These are phyloP conservation scores for Heliconius melpomene DNA, from an alignment of 1,140 invertebrate genomes.

Conservation along the genomic window DNA sequence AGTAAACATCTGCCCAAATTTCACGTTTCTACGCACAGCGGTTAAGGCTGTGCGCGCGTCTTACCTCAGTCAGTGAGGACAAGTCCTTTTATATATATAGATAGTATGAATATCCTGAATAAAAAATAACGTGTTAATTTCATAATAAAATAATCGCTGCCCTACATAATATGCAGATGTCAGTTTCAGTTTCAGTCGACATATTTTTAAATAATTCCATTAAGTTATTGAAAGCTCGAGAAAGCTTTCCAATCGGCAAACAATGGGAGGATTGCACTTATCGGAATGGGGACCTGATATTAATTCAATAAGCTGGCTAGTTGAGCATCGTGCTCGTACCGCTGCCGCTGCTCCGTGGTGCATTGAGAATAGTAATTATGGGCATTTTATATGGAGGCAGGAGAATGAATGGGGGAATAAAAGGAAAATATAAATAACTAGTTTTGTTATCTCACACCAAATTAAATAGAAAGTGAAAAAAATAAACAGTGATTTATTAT, in stretches of 20 bases:
- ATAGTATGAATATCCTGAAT: too few relatives aligned
- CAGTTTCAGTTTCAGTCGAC: slow-evolving; percentile 16
- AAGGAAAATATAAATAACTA: neutral
- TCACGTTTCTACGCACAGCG: too few relatives aligned
- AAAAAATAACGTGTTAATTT: too few relatives aligned
- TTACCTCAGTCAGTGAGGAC: too few relatives aligned
- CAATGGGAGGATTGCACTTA: slow-evolving; percentile 12
- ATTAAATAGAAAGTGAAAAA: too few relatives aligned
- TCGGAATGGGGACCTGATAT: slow-evolving; percentile 14
- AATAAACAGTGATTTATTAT: too few relatives aligned
- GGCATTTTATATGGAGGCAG: neutral
- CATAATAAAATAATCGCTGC: too few relatives aligned
- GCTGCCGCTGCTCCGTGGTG: neutral
- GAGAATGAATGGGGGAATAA: neutral
- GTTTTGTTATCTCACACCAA: too few relatives aligned
- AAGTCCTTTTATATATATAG: too few relatives aligned
- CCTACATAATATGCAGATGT: neutral
- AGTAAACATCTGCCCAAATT: too few relatives aligned
- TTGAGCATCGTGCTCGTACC: neutral
- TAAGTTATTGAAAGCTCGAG: neutral
- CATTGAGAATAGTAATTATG: neutral
- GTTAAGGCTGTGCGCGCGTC: too few relatives aligned
- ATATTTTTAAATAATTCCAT: slow-evolving; percentile 12
- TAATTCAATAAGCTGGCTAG: slow-evolving; percentile 13
- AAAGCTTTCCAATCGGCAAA: slow-evolving; percentile 19